These are phyloP conservation scores for Spodoptera picta DNA, from an alignment of 2,888 invertebrate species.

Conservation along the genomic window DNA sequence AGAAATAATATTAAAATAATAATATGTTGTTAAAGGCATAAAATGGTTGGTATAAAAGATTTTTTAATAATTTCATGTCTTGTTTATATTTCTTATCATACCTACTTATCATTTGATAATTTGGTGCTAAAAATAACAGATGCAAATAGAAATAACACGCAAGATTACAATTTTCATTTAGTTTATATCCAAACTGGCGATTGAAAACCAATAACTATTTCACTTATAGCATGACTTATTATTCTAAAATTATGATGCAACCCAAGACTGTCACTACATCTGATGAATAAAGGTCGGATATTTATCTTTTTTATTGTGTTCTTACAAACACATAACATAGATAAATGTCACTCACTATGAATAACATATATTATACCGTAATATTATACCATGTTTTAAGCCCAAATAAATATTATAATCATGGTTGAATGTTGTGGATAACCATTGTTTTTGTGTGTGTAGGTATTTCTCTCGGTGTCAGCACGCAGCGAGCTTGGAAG, in stretches of 20 bases:
- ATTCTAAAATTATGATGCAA: no score
- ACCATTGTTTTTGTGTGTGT: slow-evolving; percentile 15
- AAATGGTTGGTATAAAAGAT: no score
- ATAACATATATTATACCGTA: no score
- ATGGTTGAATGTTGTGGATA: background rate
- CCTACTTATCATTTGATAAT: background rate
- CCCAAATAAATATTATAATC: no score
- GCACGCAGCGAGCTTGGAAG: slow-evolving; percentile 77
- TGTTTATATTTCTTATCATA: background rate
- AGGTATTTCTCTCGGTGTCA: slow-evolving; percentile 81
- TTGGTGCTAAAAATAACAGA: background rate
- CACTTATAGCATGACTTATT: no score
- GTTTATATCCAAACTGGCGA: background rate
- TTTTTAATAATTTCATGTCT: background rate
- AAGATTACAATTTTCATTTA: background rate
- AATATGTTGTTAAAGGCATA: no score
- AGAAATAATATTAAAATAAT: slow-evolving; percentile 44
- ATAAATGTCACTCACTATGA: slow-evolving; percentile 1
- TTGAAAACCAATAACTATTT: no score
- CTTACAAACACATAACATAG: background rate
- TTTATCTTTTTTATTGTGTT: no score
- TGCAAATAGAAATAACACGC: background rate
- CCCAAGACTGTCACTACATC: no score
- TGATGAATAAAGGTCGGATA: no score
- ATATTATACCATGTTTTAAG: no score